Evolutionary conservation across 1,140 invertebrate species (phyloP), one percentile per base, ranked within the genome.

Genomic region (Atta cephalotes): DNA sequence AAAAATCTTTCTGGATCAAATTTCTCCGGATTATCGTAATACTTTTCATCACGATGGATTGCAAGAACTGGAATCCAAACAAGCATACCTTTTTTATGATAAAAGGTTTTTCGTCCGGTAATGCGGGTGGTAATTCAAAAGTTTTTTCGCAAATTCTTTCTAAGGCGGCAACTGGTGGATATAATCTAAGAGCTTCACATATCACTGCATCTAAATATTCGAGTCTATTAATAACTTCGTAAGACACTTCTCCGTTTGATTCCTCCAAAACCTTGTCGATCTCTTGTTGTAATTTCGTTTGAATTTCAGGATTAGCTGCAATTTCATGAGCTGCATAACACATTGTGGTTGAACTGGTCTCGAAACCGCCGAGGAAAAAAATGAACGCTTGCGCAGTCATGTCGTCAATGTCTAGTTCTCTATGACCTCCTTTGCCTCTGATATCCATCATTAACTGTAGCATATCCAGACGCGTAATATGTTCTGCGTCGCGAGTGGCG

Each of bases 261-360:
- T 95, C 94, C n/a, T 92, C 91, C 45, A 94, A 90, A 2, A 94
- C 88, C 63, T 91, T 93, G 51, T 95, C 92, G 28, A 97, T 95
- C 92, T 97, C 97, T 77, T 95, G 92, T 66, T 95, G 95, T 31
- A 97, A 88, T 90, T 94, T 95, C 2, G 95, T 93, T 90, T 97
- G 96, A 21, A 96, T 88, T 1, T 96, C 95, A 2, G 95, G 95
- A 91, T 97, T 95, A 31, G 95, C 82, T 1, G 96, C 96, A 21
- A 97, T 89, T 60, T 96, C 88, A 79, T 95, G 95, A 5, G 92
- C 51, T 0, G 92, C 86, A 72, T 93, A 94, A 5, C 92, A 88
- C 16, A 96, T 89, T 0, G 95, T 78, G 18, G 92, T 93, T 2
- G 95, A 92, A 0, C 94, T 95, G 6, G 93, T 96, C 31, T 96